These are phyloP conservation scores for Cliona cf. orientalis DNA, from an alignment of 37 sponge, comb jelly and placozoan species.

Conservation along the genomic window DNA sequence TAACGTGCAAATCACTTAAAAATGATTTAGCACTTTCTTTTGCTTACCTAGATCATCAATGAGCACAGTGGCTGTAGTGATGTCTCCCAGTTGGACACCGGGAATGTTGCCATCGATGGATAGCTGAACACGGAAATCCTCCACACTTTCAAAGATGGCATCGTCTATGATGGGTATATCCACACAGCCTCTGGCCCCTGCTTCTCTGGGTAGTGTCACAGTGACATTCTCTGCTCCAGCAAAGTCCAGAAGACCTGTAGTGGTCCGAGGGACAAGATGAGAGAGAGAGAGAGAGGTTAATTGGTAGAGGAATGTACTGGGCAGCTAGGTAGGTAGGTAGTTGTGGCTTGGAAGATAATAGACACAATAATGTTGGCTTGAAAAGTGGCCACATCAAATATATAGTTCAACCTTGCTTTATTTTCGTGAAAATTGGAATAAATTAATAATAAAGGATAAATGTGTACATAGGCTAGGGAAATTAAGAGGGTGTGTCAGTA, in stretches of 20 bases:
- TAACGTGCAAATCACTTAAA: too few relatives aligned
- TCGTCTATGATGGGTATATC: constrained; percentile 9
- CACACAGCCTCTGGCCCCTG: constrained; percentile 19
- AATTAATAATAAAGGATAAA: too few relatives aligned
- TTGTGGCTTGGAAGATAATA: background rate
- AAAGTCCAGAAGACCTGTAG: constrained; percentile 25
- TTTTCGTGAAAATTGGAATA: too few relatives aligned
- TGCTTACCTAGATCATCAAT: constrained; percentile 39
- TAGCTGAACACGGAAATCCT: background rate
- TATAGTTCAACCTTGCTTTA: too few relatives aligned
- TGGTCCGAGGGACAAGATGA: too few relatives aligned
- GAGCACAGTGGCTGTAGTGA: background rate
- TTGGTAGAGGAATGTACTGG: too few relatives aligned
- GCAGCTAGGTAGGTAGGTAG: too few relatives aligned
- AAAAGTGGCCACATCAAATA: too few relatives aligned
- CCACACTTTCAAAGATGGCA: constrained; percentile 17
- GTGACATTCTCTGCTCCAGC: background rate
- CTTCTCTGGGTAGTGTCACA: background rate
- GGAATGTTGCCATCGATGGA: background rate
- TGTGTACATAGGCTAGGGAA: too few relatives aligned
- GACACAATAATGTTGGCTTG: too few relatives aligned
- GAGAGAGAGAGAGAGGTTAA: too few relatives aligned
- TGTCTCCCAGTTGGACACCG: background rate
- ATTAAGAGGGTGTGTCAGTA: too few relatives aligned
- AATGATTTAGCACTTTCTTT: background rate